Base-by-base conservation (phyloP, 2,113 vertebrate genomes). In the Leptobrachium leishanense region DNA sequence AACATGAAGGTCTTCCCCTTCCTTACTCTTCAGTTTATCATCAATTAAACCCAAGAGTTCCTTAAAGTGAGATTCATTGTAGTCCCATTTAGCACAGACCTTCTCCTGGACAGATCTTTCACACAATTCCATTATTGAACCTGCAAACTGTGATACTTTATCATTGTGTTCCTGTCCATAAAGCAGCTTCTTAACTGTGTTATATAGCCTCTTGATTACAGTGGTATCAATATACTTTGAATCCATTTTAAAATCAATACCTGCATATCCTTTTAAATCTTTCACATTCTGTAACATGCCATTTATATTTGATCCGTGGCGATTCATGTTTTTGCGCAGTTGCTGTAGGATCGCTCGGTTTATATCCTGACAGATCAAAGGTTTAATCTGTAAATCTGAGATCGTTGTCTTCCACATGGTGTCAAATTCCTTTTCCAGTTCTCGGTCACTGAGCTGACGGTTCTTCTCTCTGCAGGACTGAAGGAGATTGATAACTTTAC, bases 361-460 rank as follows among this genome's bases (percentile, higher is more conserved):
- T 20, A 94, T 89, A 39, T 92, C 77, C 0, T 85, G 83, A 15
- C 10, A 82, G 72, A 87, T 83, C 75, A 88, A 82, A 75, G n/a
- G 78, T 77, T 54, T 86, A 2, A 10, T 20, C 9, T 77, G 40
- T 2, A 83, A 42, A 6, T 57, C 64, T 59, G 43, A 39, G 31
- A 91, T 72, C 0, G 78, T 83, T 10, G 85, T 81, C 43, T 70
- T 83, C 92, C 92, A 94, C 73, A 88, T 92, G 2, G 80, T 82
- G 20, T 87, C 89, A 89, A 93, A 93, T 78, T 91, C 88, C 2
- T 83, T 65, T 68, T 90, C 74, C 7, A 94, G 80, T 43, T 88
- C 82, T 65, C 42, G 10, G 72, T 89, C 86, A 66, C 84, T 66
- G 41, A 88, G 64, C 7, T 87, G 65, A 1, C 63, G 85, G 12